These are phyloP conservation scores for Atta cephalotes DNA, from an alignment of 1,140 invertebrate species.

Conservation along the genomic window DNA sequence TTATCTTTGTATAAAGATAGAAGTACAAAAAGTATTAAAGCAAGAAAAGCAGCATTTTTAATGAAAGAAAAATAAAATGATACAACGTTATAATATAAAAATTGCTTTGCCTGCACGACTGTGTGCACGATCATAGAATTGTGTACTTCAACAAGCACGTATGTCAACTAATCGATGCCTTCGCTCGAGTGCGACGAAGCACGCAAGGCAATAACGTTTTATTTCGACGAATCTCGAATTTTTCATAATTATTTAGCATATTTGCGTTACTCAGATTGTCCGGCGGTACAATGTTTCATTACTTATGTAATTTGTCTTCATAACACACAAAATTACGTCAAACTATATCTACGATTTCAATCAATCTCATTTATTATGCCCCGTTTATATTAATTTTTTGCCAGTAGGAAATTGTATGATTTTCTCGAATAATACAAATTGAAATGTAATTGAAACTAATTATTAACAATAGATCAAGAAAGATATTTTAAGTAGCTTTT, in stretches of 20 bases:
- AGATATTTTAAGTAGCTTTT: slow-evolving; percentile 11
- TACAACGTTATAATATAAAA: background rate
- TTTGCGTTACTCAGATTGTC: background rate
- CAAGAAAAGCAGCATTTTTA: background rate
- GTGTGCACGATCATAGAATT: slow-evolving; percentile 28
- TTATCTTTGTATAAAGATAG: background rate
- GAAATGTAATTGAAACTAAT: background rate
- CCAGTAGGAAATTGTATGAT: background rate
- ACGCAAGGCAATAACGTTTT: slow-evolving; percentile 52
- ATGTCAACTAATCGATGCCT: slow-evolving; percentile 57
- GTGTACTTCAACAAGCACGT: slow-evolving; percentile 1
- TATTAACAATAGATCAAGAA: background rate
- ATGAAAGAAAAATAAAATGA: background rate
- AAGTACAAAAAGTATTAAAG: background rate
- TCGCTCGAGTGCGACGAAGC: slow-evolving; percentile 40
- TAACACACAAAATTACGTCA: slow-evolving; percentile 2
- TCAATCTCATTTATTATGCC: background rate
- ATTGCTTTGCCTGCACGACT: background rate
- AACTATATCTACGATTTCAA: background rate
- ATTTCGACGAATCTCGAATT: slow-evolving; percentile 46
- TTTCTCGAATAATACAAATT: background rate
- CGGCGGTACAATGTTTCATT: background rate
- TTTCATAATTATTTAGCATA: slow-evolving; percentile 38
- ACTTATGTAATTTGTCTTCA: background rate
- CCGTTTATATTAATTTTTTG: background rate